These are phyloP conservation scores for Streblospio benedicti DNA, from an alignment of 1,140 invertebrate genomes.

Conservation along the genomic window DNA sequence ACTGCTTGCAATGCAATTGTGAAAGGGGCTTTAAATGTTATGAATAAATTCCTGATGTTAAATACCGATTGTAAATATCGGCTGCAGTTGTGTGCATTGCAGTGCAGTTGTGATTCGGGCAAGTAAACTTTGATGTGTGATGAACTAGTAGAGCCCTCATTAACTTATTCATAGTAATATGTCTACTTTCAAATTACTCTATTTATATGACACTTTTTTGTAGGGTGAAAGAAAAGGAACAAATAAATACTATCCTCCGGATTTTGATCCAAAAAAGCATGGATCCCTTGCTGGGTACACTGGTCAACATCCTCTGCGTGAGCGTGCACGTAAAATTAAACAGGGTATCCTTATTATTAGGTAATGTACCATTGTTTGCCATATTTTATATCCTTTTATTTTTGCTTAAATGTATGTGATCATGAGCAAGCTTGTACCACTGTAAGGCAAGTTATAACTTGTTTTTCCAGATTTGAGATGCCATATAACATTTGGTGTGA, in stretches of 20 bases:
- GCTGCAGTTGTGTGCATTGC: too few species aligned
- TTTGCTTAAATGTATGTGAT: not conserved
- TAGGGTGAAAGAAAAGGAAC: constrained; percentile 94
- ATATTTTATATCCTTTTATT: not conserved
- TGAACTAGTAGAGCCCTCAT: too few species aligned
- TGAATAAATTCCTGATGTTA: too few species aligned
- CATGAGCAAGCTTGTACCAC: too few species aligned
- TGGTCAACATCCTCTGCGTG: constrained; percentile 90
- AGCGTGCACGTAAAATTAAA: constrained; percentile 86
- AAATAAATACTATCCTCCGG: constrained; percentile 97
- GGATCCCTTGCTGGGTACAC: constrained; percentile 77
- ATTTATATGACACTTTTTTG: not conserved
- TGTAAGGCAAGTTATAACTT: constrained; percentile 1
- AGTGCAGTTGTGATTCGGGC: too few species aligned
- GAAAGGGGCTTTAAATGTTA: too few species aligned
- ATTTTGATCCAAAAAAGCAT: constrained; percentile 88
- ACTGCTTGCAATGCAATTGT: too few species aligned
- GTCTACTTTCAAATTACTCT: too few species aligned
- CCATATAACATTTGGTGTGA: constrained; percentile 99
- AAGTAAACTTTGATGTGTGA: too few species aligned
- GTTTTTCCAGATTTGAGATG: constrained; percentile 82
- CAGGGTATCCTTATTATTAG: constrained; percentile 93
- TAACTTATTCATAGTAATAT: too few species aligned
- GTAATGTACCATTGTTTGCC: constrained; percentile 25
- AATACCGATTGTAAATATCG: too few species aligned